phyloP scores from a whole-genome alignment of 2,888 invertebrate genomes.

The Epistrophe grossulariae region DNA sequence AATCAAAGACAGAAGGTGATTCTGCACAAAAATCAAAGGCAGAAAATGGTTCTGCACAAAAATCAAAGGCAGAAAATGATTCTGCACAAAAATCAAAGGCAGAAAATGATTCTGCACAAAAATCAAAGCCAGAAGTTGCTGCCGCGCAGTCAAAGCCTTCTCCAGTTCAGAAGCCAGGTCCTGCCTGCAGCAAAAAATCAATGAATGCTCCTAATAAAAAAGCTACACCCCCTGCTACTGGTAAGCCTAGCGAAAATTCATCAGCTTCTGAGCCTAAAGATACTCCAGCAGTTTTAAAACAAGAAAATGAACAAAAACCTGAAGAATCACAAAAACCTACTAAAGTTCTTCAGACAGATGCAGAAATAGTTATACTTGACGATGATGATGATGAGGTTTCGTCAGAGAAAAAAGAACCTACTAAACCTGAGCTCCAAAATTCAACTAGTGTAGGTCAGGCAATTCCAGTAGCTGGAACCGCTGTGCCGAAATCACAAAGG shows the following conservation, averaged over 20 bases:
- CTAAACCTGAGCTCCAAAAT: background rate
- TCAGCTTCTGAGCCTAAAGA: background rate
- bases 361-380: constrained; percentile 68
- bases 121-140: background rate
- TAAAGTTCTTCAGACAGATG: background rate
- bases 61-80: background rate
- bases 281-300: background rate
- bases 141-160: background rate
- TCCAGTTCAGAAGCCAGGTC: background rate
- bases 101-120: background rate
- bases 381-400: constrained; percentile 60
- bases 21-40: background rate
- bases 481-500: constrained; percentile 43
- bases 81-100: constrained; percentile 10
- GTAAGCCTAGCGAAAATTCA: background rate
- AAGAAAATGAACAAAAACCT: background rate
- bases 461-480: constrained; percentile 14
- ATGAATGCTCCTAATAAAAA: background rate
- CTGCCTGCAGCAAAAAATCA: constrained; percentile 14
- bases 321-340: background rate
- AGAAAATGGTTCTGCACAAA: background rate
- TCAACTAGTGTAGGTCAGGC: background rate
- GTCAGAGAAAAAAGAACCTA: no score
- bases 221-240: background rate
- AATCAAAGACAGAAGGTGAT: background rate